Percentiles rank a stretch among this genome's conserved stretches.
These are phyloP conservation scores for Ctenopoma multispine DNA, from an alignment of 2,797 vertebrate genomes.

Conservation along the genomic window DNA sequence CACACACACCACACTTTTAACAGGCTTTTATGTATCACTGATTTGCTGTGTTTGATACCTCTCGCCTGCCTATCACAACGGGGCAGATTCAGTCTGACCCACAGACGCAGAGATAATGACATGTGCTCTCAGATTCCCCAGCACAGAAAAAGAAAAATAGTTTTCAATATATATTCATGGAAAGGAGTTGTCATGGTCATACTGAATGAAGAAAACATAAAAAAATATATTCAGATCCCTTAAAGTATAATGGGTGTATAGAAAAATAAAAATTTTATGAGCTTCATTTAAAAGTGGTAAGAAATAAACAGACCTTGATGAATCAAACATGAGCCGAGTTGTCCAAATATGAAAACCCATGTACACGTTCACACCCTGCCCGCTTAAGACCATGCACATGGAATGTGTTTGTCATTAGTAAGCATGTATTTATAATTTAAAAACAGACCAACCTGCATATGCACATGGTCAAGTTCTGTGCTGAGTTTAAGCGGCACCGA, in stretches of 20 bases:
- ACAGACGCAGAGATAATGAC: constrained; percentile 46
- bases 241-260: neutral
- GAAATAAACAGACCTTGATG: neutral
- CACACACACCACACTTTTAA: neutral
- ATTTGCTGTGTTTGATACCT: constrained; percentile 28
- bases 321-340: neutral
- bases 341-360: neutral
- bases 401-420: neutral
- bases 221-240: constrained; percentile 12
- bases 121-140: constrained; percentile 18
- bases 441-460: too few species aligned
- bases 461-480: neutral
- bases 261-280: constrained; percentile 1
- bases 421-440: too few species aligned
- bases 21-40: constrained; percentile 12
- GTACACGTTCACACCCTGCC: neutral
- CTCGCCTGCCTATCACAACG: constrained; percentile 28
- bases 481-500: too few species aligned
- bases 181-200: constrained; percentile 1
- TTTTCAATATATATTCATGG: constrained; percentile 54
- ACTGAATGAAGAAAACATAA: constrained; percentile 14
- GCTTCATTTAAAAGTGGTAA: neutral
- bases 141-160: constrained; percentile 16
- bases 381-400: neutral
- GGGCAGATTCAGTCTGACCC: constrained; percentile 32